Percentiles rank a stretch among this genome's conserved stretches.
Evolutionary conservation across 2,113 vertebrate species (phyloP).

Genomic region (Paramisgurnus dabryanus): DNA sequence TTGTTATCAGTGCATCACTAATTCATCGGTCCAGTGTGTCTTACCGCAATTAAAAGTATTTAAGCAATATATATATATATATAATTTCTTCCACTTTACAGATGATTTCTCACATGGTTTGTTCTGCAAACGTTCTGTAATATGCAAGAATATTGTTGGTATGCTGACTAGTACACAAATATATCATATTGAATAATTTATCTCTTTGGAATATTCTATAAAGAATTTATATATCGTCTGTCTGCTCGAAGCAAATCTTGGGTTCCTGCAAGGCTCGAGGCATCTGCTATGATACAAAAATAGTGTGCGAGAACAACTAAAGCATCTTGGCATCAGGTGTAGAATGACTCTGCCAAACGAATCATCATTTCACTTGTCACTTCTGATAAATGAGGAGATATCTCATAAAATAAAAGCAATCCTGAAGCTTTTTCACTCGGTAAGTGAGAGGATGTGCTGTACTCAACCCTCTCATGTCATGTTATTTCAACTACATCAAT

Average conservation of each 20-base stretch:
- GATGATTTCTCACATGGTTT: background rate
- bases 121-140: background rate
- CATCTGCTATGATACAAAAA: slow-evolving; percentile 21
- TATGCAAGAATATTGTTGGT: background rate
- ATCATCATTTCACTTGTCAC: slow-evolving; percentile 51
- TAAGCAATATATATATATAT: too few species aligned
- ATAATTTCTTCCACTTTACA: too few species aligned
- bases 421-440: slow-evolving; percentile 42
- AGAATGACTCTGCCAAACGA: slow-evolving; percentile 39
- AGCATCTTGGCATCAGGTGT: slow-evolving; percentile 29
- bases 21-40: too few species aligned
- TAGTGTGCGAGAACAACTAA: slow-evolving; percentile 18
- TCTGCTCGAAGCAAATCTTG: background rate
- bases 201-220: background rate
- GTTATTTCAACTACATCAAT: slow-evolving; percentile 50
- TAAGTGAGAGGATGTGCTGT: slow-evolving; percentile 28
- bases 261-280: background rate
- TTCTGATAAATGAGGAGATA: slow-evolving; percentile 47
- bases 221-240: background rate
- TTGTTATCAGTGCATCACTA: too few species aligned
- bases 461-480: slow-evolving; percentile 39
- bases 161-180: background rate
- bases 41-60: too few species aligned
- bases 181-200: slow-evolving; percentile 32
- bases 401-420: slow-evolving; percentile 39